Base-by-base conservation (phyloP, 2,888 invertebrate species). In the Mythimna albipuncta region DNA sequence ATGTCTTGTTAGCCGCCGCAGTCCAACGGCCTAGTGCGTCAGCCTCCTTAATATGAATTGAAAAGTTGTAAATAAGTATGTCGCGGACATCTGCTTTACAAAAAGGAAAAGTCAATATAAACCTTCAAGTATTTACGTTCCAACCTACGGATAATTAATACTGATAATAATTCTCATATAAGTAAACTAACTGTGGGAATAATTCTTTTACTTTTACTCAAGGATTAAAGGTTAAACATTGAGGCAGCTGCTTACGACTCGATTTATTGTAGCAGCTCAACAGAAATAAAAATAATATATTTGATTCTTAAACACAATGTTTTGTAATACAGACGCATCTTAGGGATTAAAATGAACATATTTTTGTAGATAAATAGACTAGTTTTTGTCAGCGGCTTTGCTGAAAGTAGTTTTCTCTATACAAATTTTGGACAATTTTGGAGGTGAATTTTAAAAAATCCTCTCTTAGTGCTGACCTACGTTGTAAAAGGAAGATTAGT, bases 211-310 rank as follows among this genome's bases (percentile, higher is more conserved):
- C 50, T 58, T 65, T 68, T 55, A 44, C 21, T 62, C 50, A 21
- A 64, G 72, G 71, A 75, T 83, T 55, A 77, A 73, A 65, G 71
- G 73, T 75, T 75, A 71, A 80, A 62, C 70, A 77, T 52, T 9
- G 32, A 10, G 69, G 35, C 79, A 85, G 77, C 81, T 79, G 83
- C 76, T 58, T 62, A 57, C n/a, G 47, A 41, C n/a, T 68, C 69
- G 71, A 83, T 83, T 83, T 83, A 83, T 72, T 68, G 70, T 64
- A 55, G 64, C 54, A 70, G 59, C 26, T 55, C 35, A 70, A 61
- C 66, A 65, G 44, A 77, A 75, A 85, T 71, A 69, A 69, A 74
- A 76, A 76, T 82, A 70, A 32, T 47, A 47, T 47, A 47, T 19
- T 62, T 50, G n/a, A 63, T 59, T 55, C 19, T 63, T 47, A 57